Base-by-base conservation (phyloP, 2,888 invertebrate species). In the Volucella inanis region DNA sequence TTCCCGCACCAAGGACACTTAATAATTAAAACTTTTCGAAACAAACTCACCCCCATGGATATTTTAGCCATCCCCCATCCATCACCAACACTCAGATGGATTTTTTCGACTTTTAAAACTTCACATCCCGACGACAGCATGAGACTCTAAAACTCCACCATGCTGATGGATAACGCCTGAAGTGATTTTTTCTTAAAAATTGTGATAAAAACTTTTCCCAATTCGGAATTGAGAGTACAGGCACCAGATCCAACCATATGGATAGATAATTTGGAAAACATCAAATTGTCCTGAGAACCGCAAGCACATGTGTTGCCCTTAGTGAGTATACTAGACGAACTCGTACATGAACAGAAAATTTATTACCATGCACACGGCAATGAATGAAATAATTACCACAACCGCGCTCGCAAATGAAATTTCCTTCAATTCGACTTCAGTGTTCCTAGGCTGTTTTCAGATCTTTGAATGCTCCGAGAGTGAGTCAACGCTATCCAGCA, bases 11-110 rank as follows among this genome's bases (percentile, higher is more conserved):
- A 39, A 54, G 15, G 45, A 49, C 45, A 72, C 45, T 45, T 62
- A 38, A 45, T 54, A 72, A 64, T 74, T 64, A 64, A 74, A 74
- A 74, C 74, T 74, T 74, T 47, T 39, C 62, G 47, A 49, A 41
- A 9, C 39, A 52, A 47, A 6, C 31, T 31, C 31, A 31, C 31
- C 64, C 11, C 41, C 31, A 31, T 38, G 12, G 12, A 62, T n/a
- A 45, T 61, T 8, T 14, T 45, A n/a, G 6, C 4, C 31, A 31
- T 31, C 22, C 61, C 61, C 22, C 43, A 45, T n/a, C 22, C 52
- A 45, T 31, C 12, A 18, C 6, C 31, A 31, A 31, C 31, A 4
- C 31, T 6, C 31, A 31, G 6, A 31, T 31, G 31, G 31, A 31
- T 31, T 31, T 4, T 14, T 15, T 18, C 39, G 72, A 54, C 54